These are phyloP conservation scores for Leuciscus waleckii DNA, from an alignment of 2,797 vertebrate genomes.

Conservation along the genomic window DNA sequence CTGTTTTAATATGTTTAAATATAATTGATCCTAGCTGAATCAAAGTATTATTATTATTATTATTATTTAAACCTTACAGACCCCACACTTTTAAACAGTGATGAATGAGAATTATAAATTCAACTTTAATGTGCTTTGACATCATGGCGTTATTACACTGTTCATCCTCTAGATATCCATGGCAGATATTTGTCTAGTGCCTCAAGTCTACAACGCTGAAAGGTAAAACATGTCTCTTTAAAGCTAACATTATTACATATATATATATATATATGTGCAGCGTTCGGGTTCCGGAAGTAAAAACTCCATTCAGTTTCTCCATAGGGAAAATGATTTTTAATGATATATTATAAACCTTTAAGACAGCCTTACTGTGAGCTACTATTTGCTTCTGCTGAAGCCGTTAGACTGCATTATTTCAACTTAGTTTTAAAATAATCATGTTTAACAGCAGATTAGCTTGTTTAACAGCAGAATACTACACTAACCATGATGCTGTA, in stretches of 20 bases:
- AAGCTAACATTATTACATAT: background rate
- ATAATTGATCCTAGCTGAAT: background rate
- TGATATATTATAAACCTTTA: background rate
- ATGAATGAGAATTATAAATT: background rate
- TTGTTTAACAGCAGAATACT: background rate
- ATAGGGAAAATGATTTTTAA: background rate
- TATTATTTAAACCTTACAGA: no score
- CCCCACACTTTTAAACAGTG: background rate
- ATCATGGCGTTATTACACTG: background rate
- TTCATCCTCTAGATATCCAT: slow-evolving; percentile 86
- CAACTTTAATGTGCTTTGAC: background rate
- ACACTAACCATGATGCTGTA: background rate
- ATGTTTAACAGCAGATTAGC: background rate
- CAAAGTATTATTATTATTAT: background rate
- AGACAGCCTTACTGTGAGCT: background rate
- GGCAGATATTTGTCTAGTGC: slow-evolving; percentile 95
- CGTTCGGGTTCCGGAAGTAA: background rate
- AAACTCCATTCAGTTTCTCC: background rate
- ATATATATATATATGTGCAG: background rate
- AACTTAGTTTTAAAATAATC: background rate
- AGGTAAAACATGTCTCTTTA: slow-evolving; percentile 77
- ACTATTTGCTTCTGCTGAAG: background rate
- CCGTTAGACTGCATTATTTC: background rate
- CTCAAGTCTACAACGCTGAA: slow-evolving; percentile 94
- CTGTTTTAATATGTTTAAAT: background rate